A percentile compares a stretch with the other conserved stretches of the same genome.
Conservation (phyloP, 2,113 vertebrate species). For the Podocnemis expansa region DNA sequence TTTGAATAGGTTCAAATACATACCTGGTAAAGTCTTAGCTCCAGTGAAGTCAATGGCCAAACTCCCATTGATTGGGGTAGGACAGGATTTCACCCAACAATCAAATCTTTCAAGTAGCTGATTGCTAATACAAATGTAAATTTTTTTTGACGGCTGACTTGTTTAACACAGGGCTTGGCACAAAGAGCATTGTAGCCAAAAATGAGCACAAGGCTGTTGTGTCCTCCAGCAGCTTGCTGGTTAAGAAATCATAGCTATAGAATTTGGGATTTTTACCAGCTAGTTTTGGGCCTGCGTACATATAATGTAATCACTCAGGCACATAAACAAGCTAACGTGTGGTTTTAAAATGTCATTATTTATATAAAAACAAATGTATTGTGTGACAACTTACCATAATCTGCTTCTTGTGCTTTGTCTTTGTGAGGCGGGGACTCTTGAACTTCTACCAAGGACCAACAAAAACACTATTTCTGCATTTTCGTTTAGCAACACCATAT, state of each 20-base stretch:
- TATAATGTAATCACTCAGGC: neutral
- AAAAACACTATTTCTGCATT: neutral
- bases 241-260: neutral
- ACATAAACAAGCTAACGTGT: neutral
- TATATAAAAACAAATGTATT: neutral
- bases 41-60: neutral
- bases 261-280: neutral
- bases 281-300: neutral
- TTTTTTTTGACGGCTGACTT: neutral
- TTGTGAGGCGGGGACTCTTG: neutral
- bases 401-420: neutral
- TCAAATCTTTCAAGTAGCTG: neutral
- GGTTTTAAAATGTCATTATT: neutral
- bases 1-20: neutral
- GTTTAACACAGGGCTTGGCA: neutral
- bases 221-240: neutral
- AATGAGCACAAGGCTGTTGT: neutral
- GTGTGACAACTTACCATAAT: neutral
- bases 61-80: neutral
- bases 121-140: rapidly evolving
- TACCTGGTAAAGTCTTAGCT: neutral
- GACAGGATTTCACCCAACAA: neutral
- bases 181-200: neutral
- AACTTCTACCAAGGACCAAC: neutral
- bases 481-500: rapidly evolving